phyloP scores from a whole-genome alignment of 2,113 vertebrate genomes.

The Anolis sagrei region DNA sequence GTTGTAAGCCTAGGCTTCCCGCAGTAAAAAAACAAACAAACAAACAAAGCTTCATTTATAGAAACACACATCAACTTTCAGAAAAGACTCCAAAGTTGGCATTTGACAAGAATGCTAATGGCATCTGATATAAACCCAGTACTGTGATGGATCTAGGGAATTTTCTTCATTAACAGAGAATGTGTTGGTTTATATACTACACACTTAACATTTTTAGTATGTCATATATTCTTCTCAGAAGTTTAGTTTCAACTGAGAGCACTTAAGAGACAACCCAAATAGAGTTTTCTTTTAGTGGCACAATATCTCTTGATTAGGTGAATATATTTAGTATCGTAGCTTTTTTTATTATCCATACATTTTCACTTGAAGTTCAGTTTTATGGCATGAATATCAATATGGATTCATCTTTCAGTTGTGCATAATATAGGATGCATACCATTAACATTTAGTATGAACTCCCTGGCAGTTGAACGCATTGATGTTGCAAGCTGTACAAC shows the following conservation, averaged over 20 bases:
- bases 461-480: constrained; percentile 25
- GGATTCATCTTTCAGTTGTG: constrained; percentile 20
- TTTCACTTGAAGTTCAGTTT: constrained; percentile 47
- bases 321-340: constrained; percentile 45
- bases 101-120: neutral
- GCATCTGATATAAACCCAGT: neutral
- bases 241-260: constrained; percentile 29
- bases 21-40: neutral
- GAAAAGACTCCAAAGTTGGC: neutral
- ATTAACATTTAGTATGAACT: constrained; percentile 31
- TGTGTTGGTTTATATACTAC: constrained; percentile 28
- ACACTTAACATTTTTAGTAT: constrained; percentile 51
- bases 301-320: constrained; percentile 42
- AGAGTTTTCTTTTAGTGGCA: constrained; percentile 19
- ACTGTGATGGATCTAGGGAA: constrained; percentile 28
- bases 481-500: constrained; percentile 10
- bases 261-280: constrained; percentile 21
- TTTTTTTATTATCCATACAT: constrained; percentile 26
- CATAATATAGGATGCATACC: neutral
- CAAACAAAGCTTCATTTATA: neutral
- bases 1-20: neutral
- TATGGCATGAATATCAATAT: constrained; percentile 24
- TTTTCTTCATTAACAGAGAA: constrained; percentile 26
- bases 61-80: neutral
- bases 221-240: constrained; percentile 43